Percentiles rank a stretch among this genome's conserved stretches.
Evolutionary conservation across 2,113 vertebrate genomes (phyloP).

Genomic region (Anhinga rufa): DNA sequence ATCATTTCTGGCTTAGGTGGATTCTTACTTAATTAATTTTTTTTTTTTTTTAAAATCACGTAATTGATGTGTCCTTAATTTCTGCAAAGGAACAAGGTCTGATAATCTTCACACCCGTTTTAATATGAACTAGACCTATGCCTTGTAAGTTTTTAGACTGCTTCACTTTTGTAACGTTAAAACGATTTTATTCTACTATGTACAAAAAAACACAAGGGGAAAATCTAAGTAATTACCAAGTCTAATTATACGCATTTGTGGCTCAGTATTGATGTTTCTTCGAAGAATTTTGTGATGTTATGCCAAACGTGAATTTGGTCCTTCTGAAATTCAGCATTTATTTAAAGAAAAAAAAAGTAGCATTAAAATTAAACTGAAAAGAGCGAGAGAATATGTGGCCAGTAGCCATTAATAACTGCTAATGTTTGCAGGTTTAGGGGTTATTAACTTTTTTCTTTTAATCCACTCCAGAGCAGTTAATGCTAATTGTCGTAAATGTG

Average conservation of each 20-base stretch:
- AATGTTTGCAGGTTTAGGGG: not conserved
- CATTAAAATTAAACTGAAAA: not conserved
- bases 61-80: not conserved
- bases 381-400: not conserved
- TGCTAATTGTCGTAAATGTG: not conserved
- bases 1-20: not conserved
- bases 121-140: not conserved
- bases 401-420: not conserved
- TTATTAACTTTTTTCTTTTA: not conserved
- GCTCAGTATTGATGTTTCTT: not conserved
- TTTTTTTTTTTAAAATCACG: not conserved
- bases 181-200: constrained; percentile 6
- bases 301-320: not conserved
- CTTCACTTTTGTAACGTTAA: not conserved
- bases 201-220: constrained; percentile 26
- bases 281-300: not conserved
- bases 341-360: not conserved
- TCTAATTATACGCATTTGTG: not conserved
- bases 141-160: not conserved
- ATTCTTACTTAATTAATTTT: not conserved
- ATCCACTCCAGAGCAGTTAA: not conserved
- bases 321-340: not conserved
- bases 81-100: not conserved
- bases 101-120: not conserved
- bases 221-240: constrained; percentile 19